Conservation (phyloP, 2,797 vertebrate species). For the Diplodus sargus region DNA sequence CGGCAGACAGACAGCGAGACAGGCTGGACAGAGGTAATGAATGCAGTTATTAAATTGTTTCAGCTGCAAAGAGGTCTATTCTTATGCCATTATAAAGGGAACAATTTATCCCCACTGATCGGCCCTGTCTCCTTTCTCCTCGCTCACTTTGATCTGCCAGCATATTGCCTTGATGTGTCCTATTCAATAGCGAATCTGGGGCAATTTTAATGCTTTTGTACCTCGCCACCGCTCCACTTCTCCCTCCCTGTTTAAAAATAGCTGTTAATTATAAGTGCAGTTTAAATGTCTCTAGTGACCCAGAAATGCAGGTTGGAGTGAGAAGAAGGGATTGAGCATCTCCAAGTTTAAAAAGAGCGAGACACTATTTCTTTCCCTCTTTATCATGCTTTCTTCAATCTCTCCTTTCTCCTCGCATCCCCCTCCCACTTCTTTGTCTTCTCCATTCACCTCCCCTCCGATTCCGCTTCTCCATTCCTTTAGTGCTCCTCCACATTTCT, state of each 20-base stretch:
- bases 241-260: constrained; percentile 99
- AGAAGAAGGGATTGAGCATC: constrained; percentile 92
- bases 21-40: constrained; percentile 95
- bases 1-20: constrained; percentile 81
- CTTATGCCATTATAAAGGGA: constrained; percentile 99
- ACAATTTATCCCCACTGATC: constrained; percentile 99
- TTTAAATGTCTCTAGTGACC: constrained; percentile 99
- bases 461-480: constrained; percentile 76
- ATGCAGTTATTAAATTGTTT: constrained; percentile 99
- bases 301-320: constrained; percentile 99
- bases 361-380: constrained; percentile 75
- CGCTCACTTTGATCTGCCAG: constrained; percentile 99
- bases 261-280: constrained; percentile 99
- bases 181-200: constrained; percentile 99
- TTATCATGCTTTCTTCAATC: constrained; percentile 79
- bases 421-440: constrained; percentile 76
- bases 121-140: constrained; percentile 94
- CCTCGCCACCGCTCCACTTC: constrained; percentile 99
- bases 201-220: constrained; percentile 99
- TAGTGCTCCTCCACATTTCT: constrained; percentile 72
- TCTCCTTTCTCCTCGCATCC: constrained; percentile 65
- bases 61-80: constrained; percentile 98
- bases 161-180: constrained; percentile 99
- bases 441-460: constrained; percentile 71
- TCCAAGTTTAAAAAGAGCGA: constrained; percentile 88